phyloP scores from a whole-genome alignment of 2,113 vertebrate genomes.

The Petrocephalus zakoni region DNA sequence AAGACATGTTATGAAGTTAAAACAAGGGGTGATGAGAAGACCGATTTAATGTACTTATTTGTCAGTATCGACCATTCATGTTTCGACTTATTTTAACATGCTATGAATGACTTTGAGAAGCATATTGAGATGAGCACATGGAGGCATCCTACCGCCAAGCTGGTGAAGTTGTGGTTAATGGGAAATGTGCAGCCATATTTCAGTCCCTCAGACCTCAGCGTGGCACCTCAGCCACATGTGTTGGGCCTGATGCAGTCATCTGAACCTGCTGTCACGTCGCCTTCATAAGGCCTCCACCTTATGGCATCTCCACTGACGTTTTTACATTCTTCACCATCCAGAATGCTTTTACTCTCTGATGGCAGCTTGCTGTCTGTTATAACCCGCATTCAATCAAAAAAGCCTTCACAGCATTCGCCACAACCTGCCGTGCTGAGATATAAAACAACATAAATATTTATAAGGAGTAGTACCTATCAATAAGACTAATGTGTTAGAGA shows the following conservation, averaged over 20 bases:
- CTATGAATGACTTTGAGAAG: not conserved
- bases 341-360: not conserved
- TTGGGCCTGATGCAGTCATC: not conserved
- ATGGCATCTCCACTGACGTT: not conserved
- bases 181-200: not conserved
- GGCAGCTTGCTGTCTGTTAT: not conserved
- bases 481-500: slow-evolving; percentile 20
- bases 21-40: not conserved
- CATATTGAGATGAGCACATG: not conserved
- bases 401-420: not conserved
- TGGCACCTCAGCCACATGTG: not conserved
- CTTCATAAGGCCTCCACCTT: not conserved
- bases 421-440: not conserved
- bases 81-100: not conserved
- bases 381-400: not conserved
- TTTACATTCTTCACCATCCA: not conserved
- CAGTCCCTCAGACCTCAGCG: not conserved
- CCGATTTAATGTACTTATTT: not conserved
- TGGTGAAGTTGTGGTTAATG: not conserved
- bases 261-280: not conserved
- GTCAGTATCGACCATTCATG: not conserved
- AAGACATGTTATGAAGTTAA: not conserved
- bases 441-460: slow-evolving; percentile 25
- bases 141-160: not conserved
- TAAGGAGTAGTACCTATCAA: slow-evolving; percentile 32